A percentile compares a stretch with the other conserved stretches of the same genome.
Conservation (phyloP, 2,888 invertebrate genomes). For the Drosophila anomalata region DNA sequence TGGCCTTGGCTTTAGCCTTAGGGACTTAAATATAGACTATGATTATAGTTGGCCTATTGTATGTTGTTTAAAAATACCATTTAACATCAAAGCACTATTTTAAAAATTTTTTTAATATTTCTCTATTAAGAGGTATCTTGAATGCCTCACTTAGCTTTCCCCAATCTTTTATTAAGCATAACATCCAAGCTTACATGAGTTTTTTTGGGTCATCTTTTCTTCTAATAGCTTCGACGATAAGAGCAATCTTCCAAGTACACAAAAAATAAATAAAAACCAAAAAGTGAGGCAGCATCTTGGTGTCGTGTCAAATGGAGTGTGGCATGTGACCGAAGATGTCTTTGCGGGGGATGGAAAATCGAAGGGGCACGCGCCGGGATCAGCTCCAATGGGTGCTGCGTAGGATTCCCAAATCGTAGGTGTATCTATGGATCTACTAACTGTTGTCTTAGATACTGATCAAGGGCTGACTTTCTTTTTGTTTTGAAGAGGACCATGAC, state of each 20-base stretch:
- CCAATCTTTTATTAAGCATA: slow-evolving; percentile 20
- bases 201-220: slow-evolving; percentile 65
- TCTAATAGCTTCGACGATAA: slow-evolving; percentile 60
- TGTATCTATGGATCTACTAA: slow-evolving; percentile 6
- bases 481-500: slow-evolving; percentile 3
- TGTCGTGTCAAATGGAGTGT: slow-evolving; percentile 66
- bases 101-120: not conserved
- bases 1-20: too few species aligned
- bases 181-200: slow-evolving; percentile 42
- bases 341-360: slow-evolving; percentile 42
- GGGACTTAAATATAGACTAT: not conserved
- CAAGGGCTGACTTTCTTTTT: slow-evolving; percentile 14
- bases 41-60: too few species aligned
- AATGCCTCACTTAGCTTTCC: not conserved
- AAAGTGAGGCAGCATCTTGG: slow-evolving; percentile 44
- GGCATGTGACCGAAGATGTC: slow-evolving; percentile 63
- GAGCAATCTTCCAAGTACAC: slow-evolving; percentile 55
- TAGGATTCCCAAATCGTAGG: slow-evolving; percentile 26
- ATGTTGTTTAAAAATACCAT: too few species aligned
- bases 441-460: slow-evolving; percentile 16
- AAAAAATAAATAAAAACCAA: slow-evolving; percentile 24
- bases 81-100: not conserved
- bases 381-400: slow-evolving; percentile 15
- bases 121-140: not conserved
- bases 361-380: slow-evolving; percentile 24